Base-by-base conservation (phyloP, 2,888 invertebrate genomes). In the Mythimna loreyi region DNA sequence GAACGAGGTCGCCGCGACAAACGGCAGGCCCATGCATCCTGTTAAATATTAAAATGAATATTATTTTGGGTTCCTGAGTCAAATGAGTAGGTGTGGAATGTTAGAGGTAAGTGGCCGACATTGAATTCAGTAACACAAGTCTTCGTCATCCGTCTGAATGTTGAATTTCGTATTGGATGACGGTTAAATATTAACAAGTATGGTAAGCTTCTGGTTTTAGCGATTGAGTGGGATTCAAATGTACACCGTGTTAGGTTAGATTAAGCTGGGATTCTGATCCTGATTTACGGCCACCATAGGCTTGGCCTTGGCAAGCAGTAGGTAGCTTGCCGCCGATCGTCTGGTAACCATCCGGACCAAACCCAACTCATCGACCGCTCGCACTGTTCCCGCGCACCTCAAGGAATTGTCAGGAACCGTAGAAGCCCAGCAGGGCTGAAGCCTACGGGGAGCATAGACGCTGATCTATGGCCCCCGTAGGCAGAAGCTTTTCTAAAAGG, bases 1-100 rank as follows among this genome's bases (percentile, higher is more conserved):
- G 36, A 83, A 75, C 80, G 73, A 80, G 84, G 83, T 67, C 83
- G 72, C 52, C 47, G 23, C 50, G 50, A 50, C 68, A 25, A 28
- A 36, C 61, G n/a, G 47, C 65, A 70, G 56, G 79, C 63, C 70
- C 59, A 64, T 19, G 60, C 61, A 57, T 77, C 81, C 77, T 76
- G 67, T 74, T 76, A 67, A 80, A 67, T 79, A 49, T 74, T 67
- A 67, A 74, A 67, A 53, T 45, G 67, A 79, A 74, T 66, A 80
- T 79, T 67, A 74, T 76, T 76, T 60, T 75, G 56, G 75, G 55
- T 59, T 59, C 45, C 49, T 30, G 58, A 62, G 67, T 80, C 55
- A 80, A 67, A 53, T 30, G 30, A 64, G 58, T 64, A 50, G 64
- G 73, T 72, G 59, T 36, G 16, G 58, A 21, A 9, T 72, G 59